These are phyloP conservation scores for Callimico goeldii DNA, from an alignment of 2,797 vertebrate species.

Conservation along the genomic window DNA sequence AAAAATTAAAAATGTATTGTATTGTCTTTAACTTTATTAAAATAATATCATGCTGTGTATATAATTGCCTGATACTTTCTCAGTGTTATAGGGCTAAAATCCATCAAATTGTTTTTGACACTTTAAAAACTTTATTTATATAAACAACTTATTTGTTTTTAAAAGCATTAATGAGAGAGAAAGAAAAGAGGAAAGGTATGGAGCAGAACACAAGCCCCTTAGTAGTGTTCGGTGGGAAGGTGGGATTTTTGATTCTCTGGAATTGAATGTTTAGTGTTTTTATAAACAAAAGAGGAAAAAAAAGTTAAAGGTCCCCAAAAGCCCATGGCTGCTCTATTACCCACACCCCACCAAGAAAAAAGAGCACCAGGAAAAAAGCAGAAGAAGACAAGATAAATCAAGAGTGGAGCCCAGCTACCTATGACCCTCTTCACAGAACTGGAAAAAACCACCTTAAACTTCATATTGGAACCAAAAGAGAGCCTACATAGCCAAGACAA, in stretches of 20 bases:
- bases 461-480: too few relatives aligned
- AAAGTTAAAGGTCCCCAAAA: slow-evolving; percentile 72
- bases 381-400: slow-evolving; percentile 64
- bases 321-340: slow-evolving; percentile 69
- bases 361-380: slow-evolving; percentile 67
- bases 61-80: neutral
- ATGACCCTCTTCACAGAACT: too few relatives aligned
- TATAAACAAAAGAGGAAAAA: slow-evolving; percentile 75
- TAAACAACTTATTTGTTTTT: slow-evolving; percentile 88
- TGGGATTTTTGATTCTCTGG: slow-evolving; percentile 85
- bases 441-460: too few relatives aligned
- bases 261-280: slow-evolving; percentile 86
- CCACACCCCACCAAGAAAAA: slow-evolving; percentile 78
- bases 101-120: slow-evolving; percentile 55
- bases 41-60: neutral
- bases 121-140: slow-evolving; percentile 91
- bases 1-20: neutral
- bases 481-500: too few relatives aligned
- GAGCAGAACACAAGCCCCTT: slow-evolving; percentile 74
- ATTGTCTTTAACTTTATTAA: neutral
- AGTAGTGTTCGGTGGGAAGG: slow-evolving; percentile 77
- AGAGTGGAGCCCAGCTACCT: neutral
- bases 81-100: neutral
- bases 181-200: slow-evolving; percentile 76
- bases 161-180: slow-evolving; percentile 88